These are phyloP conservation scores for Drosophila oshimai DNA, from an alignment of 1,140 invertebrate species.

Conservation along the genomic window DNA sequence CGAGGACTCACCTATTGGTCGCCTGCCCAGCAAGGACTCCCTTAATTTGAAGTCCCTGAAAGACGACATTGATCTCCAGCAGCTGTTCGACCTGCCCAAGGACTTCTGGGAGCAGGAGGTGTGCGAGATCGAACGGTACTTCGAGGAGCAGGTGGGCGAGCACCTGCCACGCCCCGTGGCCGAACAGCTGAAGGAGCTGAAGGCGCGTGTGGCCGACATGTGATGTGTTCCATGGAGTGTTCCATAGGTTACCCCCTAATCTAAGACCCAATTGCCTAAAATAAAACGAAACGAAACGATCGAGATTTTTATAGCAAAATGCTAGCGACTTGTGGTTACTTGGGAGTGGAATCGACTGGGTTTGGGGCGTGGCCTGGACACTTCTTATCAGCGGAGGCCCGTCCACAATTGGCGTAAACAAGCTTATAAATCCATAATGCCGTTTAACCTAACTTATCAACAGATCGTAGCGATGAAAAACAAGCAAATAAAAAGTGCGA, in stretches of 20 bases:
- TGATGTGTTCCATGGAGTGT: conserved; percentile 65
- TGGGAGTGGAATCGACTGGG: neutral
- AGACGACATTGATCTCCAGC: conserved; percentile 86
- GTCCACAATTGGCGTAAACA: conserved; percentile 70
- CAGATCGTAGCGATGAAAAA: conserved; percentile 46
- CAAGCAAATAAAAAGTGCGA: conserved; percentile 68
- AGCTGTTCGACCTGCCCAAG: conserved; percentile 93
- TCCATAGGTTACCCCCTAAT: conserved; percentile 71
- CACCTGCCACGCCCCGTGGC: conserved; percentile 92
- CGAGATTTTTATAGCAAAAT: conserved; percentile 37
- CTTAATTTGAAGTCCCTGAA: conserved; percentile 89
- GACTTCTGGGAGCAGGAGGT: conserved; percentile 97
- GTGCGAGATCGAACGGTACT: conserved; percentile 92
- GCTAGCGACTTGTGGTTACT: conserved; percentile 5
- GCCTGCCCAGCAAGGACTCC: conserved; percentile 86
- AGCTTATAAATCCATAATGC: conserved; percentile 70
- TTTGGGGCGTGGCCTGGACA: conserved; percentile 35
- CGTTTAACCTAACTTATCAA: conserved; percentile 68
- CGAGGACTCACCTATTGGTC: conserved; percentile 89
- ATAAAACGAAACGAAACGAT: conserved; percentile 48
- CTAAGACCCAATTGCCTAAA: conserved; percentile 64
- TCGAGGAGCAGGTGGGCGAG: conserved; percentile 93
- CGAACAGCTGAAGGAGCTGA: conserved; percentile 89
- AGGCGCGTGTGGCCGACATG: conserved; percentile 85
- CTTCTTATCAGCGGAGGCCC: conserved; percentile 60